These are phyloP conservation scores for Ochlodes sylvanus DNA, from an alignment of 2,888 invertebrate species.

Conservation along the genomic window DNA sequence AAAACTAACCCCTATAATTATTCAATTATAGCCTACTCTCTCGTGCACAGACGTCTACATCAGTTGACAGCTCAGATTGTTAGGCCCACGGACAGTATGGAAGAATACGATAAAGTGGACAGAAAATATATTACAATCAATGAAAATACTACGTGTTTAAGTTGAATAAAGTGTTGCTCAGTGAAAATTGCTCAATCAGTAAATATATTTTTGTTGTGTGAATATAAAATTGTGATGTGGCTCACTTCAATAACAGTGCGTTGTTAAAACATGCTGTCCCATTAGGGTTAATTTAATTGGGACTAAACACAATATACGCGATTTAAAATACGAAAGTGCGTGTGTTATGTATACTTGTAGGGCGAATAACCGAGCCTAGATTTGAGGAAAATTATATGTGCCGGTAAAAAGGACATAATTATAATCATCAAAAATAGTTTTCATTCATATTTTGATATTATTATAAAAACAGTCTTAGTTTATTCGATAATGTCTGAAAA, in stretches of 20 bases:
- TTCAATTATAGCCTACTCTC: neutral
- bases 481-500: no score
- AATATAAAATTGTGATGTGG: constrained; percentile 18
- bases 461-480: no score
- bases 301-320: neutral
- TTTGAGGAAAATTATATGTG: no score
- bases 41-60: constrained; percentile 39
- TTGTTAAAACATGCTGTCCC: constrained; percentile 22
- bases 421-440: no score
- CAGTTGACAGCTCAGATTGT: constrained; percentile 73
- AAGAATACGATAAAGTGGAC: constrained; percentile 61
- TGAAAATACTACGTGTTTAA: constrained; percentile 24
- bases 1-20: neutral
- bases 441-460: no score
- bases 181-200: constrained; percentile 31
- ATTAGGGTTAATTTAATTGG: constrained; percentile 29
- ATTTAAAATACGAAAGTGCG: neutral
- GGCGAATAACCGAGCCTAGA: neutral
- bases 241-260: constrained; percentile 15
- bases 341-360: neutral
- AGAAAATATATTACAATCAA: constrained; percentile 43
- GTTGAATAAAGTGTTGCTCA: constrained; percentile 31
- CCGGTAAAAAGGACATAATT: no score
- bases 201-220: constrained; percentile 21
- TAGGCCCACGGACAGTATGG: constrained; percentile 66